Base-by-base conservation (phyloP, 2,888 invertebrate genomes). In the Esperia sulphurella region DNA sequence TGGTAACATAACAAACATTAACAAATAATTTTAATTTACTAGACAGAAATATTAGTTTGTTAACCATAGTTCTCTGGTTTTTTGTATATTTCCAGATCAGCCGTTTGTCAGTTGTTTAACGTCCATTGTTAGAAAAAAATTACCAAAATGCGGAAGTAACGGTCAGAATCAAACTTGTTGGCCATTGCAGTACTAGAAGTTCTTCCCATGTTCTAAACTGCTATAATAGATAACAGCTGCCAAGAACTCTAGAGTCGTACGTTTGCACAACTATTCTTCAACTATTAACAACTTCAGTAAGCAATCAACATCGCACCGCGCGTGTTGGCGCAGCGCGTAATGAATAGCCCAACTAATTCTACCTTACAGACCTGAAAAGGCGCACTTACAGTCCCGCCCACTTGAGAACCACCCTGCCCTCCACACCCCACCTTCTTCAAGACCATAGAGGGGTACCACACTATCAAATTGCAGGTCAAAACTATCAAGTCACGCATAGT, bases 261-360 rank as follows among this genome's bases (percentile, higher is more conserved):
- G 33, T 33, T 33, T 33, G 9, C 8, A 33, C 33, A 10, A 10
- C 33, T 62, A 57, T 66, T 51, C 59, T 56, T 56, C 61, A 71
- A 75, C 74, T 77, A 68, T 75, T 70, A 75, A 71, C 68, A 70
- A 74, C 65, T 76, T 79, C 71, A 74, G 73, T 74, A 77, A 75
- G 75, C 75, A 78, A 80, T 79, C 79, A 78, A 78, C 76, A 73
- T 68, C 67, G 67, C 73, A 71, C 74, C 71, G 62, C 71, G 68
- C 69, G 66, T 10, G 31, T n/a, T n/a, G n/a, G 35, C 35, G n/a
- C 68, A 69, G 51, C 58, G 70, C 65, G 68, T 77, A 75, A 80
- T 79, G 77, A 79, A 80, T 79, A 72, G 69, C 71, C 67, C 61
- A 71, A 76, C 72, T 79, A 81, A 79, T 81, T 76, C 75, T 65